Evolutionary conservation across 2,113 vertebrate species (phyloP).

Genomic region (Muntiacus muntjak): DNA sequence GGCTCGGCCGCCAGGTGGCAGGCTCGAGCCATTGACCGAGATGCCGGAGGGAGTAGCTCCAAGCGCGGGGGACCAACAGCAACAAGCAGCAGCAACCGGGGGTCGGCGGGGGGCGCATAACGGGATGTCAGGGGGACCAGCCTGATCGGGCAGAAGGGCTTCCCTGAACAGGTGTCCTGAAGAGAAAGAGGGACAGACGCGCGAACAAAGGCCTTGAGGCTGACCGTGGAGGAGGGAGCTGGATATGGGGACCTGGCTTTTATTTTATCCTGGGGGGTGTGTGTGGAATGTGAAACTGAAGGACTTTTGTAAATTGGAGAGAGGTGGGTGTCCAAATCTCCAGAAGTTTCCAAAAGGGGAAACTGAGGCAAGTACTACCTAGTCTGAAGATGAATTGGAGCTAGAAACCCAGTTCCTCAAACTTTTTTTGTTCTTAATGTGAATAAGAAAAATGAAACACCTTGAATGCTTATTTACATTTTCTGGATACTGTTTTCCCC

Average conservation of each 20-base stretch:
- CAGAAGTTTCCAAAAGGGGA: neutral
- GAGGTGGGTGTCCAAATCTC: neutral
- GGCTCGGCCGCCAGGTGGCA: constrained; percentile 15
- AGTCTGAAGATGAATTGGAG: neutral
- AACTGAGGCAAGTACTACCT: neutral
- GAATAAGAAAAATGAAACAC: neutral
- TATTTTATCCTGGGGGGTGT: neutral
- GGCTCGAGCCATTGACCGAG: neutral
- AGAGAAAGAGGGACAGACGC: neutral
- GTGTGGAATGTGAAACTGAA: neutral
- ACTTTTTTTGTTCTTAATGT: neutral
- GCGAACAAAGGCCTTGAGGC: neutral
- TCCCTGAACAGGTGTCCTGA: neutral
- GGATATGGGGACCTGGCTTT: neutral
- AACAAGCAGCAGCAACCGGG: rapidly evolving
- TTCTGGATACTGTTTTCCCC: neutral
- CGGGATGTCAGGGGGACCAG: too few relatives aligned
- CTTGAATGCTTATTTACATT: neutral
- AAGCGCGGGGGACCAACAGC: rapidly evolving
- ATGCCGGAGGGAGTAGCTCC: neutral
- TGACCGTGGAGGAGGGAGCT: neutral
- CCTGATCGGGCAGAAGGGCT: neutral
- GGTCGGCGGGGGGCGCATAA: rapidly evolving
- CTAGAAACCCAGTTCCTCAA: neutral
- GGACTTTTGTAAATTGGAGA: neutral